Evolutionary conservation across 2,797 vertebrate genomes (phyloP).

Genomic region (Notolepis coatsorum): DNA sequence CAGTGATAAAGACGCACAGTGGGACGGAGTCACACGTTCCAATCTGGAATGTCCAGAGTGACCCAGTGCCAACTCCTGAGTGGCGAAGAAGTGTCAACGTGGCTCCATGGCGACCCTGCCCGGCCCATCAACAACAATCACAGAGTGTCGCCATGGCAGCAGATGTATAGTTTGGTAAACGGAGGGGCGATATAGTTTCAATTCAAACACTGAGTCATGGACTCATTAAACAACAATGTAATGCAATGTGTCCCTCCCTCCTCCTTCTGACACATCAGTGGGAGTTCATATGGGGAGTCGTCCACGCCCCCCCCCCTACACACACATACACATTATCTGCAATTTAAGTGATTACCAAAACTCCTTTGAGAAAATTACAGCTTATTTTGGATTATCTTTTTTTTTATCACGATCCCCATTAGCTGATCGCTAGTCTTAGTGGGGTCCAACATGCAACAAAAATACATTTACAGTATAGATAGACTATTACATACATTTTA

Average conservation of each 20-base stretch:
- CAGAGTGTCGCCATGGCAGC: constrained; percentile 18
- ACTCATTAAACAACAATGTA: constrained; percentile 12
- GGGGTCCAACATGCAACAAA: no score
- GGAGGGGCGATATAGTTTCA: constrained; percentile 18
- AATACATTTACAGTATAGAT: no score
- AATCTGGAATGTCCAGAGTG: no score
- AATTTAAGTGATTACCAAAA: background rate
- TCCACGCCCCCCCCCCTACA: no score
- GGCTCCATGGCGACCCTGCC: background rate
- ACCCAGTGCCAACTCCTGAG: no score
- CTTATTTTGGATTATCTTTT: no score
- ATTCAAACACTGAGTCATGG: constrained; percentile 37
- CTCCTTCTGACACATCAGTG: background rate
- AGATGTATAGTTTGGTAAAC: background rate
- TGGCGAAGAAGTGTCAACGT: background rate
- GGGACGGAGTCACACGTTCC: no score
- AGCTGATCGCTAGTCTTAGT: no score
- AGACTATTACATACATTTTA: no score
- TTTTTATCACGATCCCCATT: no score
- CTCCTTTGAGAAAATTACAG: no score
- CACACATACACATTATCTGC: background rate
- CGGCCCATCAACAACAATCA: background rate
- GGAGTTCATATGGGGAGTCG: background rate
- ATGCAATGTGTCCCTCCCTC: background rate
- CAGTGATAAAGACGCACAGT: no score